Evolutionary conservation across 2,113 vertebrate genomes (phyloP).

Genomic region (Pipa parva): DNA sequence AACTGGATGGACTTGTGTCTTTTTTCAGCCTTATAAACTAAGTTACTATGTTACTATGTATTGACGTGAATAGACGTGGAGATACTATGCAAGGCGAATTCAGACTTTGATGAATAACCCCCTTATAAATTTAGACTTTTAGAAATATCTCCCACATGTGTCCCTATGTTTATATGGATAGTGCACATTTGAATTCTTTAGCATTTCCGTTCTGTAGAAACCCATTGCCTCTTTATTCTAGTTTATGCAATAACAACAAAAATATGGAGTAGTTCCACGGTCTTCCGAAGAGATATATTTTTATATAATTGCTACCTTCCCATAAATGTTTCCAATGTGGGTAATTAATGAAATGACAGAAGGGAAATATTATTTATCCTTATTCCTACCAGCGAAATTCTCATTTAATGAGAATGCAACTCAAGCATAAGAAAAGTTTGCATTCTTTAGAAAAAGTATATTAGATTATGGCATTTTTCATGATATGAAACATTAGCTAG

Average conservation of each 20-base stretch:
- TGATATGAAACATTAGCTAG: slow-evolving; percentile 19
- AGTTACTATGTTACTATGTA: no score
- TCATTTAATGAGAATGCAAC: neutral
- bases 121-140: no score
- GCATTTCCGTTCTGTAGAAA: no score
- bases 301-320: slow-evolving; percentile 13
- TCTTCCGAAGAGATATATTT: neutral
- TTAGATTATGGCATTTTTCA: slow-evolving; percentile 8
- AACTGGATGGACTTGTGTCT: no score
- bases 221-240: neutral
- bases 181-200: no score
- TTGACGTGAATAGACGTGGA: no score
- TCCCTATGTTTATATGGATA: no score
- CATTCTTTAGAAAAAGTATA: slow-evolving; percentile 3
- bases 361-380: slow-evolving; percentile 13
- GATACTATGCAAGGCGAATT: no score
- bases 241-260: slow-evolving; percentile 1
- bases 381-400: slow-evolving; percentile 6
- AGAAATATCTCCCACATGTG: no score
- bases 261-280: neutral
- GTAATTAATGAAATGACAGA: neutral
- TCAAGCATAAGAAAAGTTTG: neutral
- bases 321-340: slow-evolving; percentile 13
- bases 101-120: no score
- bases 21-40: no score